Conservation (phyloP, 2,113 vertebrate species). For the Strix aluco region DNA sequence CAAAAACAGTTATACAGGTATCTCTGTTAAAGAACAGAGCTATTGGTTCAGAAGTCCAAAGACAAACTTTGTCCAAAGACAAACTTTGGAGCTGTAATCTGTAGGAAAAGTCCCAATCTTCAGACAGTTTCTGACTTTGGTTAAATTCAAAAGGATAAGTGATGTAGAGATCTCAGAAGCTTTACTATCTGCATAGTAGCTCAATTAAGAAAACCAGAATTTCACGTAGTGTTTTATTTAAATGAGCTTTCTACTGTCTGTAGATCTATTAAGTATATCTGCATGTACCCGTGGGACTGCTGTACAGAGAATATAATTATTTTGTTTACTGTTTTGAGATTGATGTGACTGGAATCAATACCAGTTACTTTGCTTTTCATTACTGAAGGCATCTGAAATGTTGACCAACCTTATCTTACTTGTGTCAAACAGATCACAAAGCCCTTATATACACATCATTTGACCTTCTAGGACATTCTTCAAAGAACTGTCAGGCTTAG, state of each 20-base stretch:
- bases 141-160: not conserved
- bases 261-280: not conserved
- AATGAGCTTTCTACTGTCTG: not conserved
- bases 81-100: not conserved
- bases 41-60: not conserved
- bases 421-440: not conserved
- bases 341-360: conserved; percentile 32
- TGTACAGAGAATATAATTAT: not conserved
- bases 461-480: conserved; percentile 13
- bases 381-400: conserved; percentile 19
- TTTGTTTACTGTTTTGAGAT: conserved; percentile 34
- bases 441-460: not conserved
- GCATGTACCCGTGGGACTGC: not conserved
- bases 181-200: not conserved
- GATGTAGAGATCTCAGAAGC: not conserved
- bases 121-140: not conserved
- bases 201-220: not conserved
- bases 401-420: conserved; percentile 7
- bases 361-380: conserved; percentile 47
- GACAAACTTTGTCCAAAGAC: not conserved
- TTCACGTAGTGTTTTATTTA: not conserved
- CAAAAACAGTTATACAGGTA: not conserved
- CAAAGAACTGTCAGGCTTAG: conserved; percentile 23
- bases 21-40: not conserved
- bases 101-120: not conserved